Evolutionary conservation across 1,140 invertebrate genomes (phyloP), one percentile per base, ranked within the genome.

Genomic region (Pemphigus obesinymphae): DNA sequence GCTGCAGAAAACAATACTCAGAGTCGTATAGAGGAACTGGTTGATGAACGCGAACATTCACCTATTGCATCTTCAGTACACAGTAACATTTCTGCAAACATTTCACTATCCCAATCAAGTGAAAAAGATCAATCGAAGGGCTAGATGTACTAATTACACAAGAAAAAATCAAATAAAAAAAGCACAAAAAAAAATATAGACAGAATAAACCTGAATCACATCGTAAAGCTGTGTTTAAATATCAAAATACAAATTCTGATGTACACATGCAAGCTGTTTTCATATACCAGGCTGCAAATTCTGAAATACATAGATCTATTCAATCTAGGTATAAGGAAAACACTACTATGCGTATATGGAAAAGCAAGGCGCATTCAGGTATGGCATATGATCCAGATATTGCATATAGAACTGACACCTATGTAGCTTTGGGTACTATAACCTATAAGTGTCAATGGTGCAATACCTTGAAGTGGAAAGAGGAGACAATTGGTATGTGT

Each of bases 401-500:
- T 61, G 37, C 61, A 63, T 83, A 83, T 48, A 26, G 29, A 23
- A 55, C 10, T n/a, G 55, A 83, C 43, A 75, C 63, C 43, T 26
- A 15, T 50, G 78, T 83, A 84, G 73, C 61, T 82, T 83, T 84
- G 78, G 85, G 85, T 26, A 48, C 53, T 76, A 86, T 86, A 85
- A 83, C 61, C 48, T 58, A 76, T 23, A 82, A 84, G 61, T 86
- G 85, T 82, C 83, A 82, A 73, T 83, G 84, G 73, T 87, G 85
- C 82, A 73, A 84, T 31, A 86, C 86, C 81, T 81, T 86, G 13
- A 87, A 87, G 84, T 87, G 84, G 84, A 86, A 86, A 84, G 85
- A 85, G 23, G 85, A 87, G 83, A 73, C 84, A 61, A 50, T 83
- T 70, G 85, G 86, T 37, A 85, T 86, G 84, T 86, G 85, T 82